Evolutionary conservation across 2,113 vertebrate species (phyloP).

Genomic region (Rhynchomys soricoides): DNA sequence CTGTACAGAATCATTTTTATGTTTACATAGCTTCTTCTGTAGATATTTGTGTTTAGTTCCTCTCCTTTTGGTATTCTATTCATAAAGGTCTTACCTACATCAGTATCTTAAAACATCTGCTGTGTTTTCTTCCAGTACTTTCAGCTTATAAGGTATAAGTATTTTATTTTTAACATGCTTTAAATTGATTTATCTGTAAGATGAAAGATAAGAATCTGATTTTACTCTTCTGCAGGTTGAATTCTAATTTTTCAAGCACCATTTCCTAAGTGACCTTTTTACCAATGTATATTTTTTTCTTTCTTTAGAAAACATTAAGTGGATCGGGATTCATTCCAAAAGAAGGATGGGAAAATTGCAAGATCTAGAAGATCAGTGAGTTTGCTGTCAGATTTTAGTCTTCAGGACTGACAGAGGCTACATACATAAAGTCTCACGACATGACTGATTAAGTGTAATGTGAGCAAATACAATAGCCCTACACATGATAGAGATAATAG

Average conservation of each 20-base stretch:
- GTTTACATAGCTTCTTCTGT: not conserved
- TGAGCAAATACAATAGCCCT: no score
- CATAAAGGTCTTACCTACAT: not conserved
- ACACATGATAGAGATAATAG: no score
- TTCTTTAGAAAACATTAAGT: not conserved
- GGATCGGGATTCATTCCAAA: not conserved
- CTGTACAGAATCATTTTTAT: not conserved
- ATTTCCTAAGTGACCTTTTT: not conserved
- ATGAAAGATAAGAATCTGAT: not conserved
- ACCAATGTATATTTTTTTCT: not conserved
- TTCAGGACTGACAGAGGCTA: not conserved
- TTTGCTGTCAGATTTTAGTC: not conserved
- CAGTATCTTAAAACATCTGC: not conserved
- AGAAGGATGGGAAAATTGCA: not conserved
- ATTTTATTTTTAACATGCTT: not conserved
- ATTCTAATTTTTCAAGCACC: not conserved
- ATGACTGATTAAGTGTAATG: not conserved
- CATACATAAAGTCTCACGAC: not conserved
- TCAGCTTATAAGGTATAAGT: not conserved
- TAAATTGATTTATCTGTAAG: not conserved
- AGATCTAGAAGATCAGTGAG: not conserved
- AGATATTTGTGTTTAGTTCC: not conserved
- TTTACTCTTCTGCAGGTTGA: not conserved
- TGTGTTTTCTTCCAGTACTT: not conserved
- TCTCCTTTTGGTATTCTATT: not conserved